Base-by-base conservation (phyloP, 37 sponge, comb jelly and placozoan genomes). In the Oscarella lobularis region DNA sequence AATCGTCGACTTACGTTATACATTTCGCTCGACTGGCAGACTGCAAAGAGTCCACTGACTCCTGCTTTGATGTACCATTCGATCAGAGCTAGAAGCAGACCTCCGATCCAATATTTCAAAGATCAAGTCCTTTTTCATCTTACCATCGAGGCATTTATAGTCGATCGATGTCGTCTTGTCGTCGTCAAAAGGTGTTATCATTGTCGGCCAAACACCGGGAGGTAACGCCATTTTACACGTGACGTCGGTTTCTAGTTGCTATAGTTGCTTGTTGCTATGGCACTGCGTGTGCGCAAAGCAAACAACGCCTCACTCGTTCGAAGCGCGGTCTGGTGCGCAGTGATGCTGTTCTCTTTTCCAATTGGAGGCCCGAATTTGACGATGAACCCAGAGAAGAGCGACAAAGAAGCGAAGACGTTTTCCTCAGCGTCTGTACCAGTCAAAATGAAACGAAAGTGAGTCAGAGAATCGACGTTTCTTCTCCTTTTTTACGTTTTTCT, bases 21-120 rank as follows among this genome's bases (percentile, higher is more conserved):
- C 95, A 94, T 94, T 82, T 94, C 95, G 76, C 90, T 87, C 3
- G 95, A 94, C 72, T 83, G 85, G 40, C 95, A 94, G 35, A 93
- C 80, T 29, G 94, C 81, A 72, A 93, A 93, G 38, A 93, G 81
- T 2, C 94, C 94, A 37, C 79, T 80, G 31, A 86, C 87, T 33
- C 86, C 89, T 36, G 81, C 75, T 9, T 40, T 78, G 75, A 93
- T 86, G 72, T 86, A 93, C 94, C 94, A 93, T n/a, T 93, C 94
- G 36, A 87, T 86, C 33, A 93, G 74, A 31, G 76, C 94, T 68
- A 14, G 29, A 68, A 35, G 29, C 29, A 20, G n/a, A n/a, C n/a
- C n/a, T n/a, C n/a, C n/a, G n/a, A n/a, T n/a, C n/a, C n/a, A n/a
- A n/a, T n/a, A n/a, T n/a, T n/a, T n/a, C n/a, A n/a, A n/a, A n/a